Evolutionary conservation across 2,797 vertebrate species (phyloP).

Genomic region (Prunella strophiata): DNA sequence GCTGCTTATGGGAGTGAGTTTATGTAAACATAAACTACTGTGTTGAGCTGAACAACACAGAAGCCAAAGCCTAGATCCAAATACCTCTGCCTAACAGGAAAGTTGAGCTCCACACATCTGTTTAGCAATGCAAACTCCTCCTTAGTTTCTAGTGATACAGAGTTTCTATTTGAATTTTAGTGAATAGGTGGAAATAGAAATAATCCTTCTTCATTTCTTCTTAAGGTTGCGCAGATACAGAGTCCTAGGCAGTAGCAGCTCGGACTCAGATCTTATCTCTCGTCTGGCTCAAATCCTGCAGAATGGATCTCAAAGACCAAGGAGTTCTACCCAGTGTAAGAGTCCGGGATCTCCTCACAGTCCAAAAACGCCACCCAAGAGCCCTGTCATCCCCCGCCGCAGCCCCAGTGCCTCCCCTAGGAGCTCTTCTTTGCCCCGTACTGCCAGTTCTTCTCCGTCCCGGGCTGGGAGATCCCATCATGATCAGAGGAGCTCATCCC

Average conservation of each 20-base stretch:
- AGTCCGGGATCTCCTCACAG: slow-evolving; percentile 84
- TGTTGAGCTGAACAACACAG: background rate
- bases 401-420: slow-evolving; percentile 95
- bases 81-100: background rate
- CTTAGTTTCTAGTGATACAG: background rate
- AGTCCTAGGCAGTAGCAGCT: slow-evolving; percentile 91
- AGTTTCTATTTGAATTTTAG: background rate
- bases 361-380: slow-evolving; percentile 88
- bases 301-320: slow-evolving; percentile 83
- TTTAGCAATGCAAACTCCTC: background rate
- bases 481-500: slow-evolving; percentile 84
- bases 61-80: background rate
- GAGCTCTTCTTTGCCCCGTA: slow-evolving; percentile 94
- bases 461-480: slow-evolving; percentile 87
- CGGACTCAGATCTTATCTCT: slow-evolving; percentile 94
- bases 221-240: slow-evolving; percentile 91
- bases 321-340: slow-evolving; percentile 83
- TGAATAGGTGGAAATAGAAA: slow-evolving; percentile 19
- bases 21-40: background rate
- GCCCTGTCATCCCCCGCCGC: slow-evolving; percentile 88
- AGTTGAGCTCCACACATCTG: background rate
- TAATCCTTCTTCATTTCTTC: slow-evolving; percentile 68
- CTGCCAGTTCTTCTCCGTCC: slow-evolving; percentile 94
- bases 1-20: background rate
- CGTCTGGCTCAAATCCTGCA: slow-evolving; percentile 96